Evolutionary conservation across 2,888 invertebrate species (phyloP), one percentile per base, ranked within the genome.

Genomic region (Prosapia bicincta): DNA sequence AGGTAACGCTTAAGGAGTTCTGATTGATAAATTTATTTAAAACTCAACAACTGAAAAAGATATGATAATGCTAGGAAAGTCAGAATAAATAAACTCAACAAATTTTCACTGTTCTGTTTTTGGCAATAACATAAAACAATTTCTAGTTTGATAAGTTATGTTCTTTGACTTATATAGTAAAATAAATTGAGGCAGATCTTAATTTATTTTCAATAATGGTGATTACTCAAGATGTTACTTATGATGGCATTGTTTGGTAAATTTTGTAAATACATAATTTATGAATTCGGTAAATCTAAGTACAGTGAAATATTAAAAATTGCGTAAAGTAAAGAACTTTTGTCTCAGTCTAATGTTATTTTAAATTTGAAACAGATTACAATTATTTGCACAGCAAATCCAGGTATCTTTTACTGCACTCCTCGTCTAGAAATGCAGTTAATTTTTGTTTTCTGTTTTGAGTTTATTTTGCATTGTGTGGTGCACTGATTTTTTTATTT

Each of bases 401-500:
- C 54, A 54, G 9, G 5, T 20, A 54, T 54, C 69, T 69, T n/a
- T n/a, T 65, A 69, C 66, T 54, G 74, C 74, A 76, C 73, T 67
- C 74, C 70, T 66, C 76, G 73, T 74, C 66, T 76, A 76, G 76
- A 73, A 67, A 70, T 66, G 70, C 69, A 74, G 70, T 74, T 69
- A 30, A 66, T 70, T 72, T 71, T 23, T 26, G 69, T 76, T 74
- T 73, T 73, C 71, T 30, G 68, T 73, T 73, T 74, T 38, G 15
- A 38, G 38, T 38, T 38, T 38, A 38, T 38, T 38, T 74, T 76
- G 76, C 76, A 76, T 76, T 76, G 76, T n/a, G n/a, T 76, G 76
- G 54, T 68, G 76, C 76, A 76, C 76, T 25, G 66, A 71, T 74
- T 78, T 72, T n/a, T 66, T 76, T 66, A 30, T 76, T 75, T 70